phyloP scores from a whole-genome alignment of 2,797 vertebrate genomes.

The Bradypus variegatus region DNA sequence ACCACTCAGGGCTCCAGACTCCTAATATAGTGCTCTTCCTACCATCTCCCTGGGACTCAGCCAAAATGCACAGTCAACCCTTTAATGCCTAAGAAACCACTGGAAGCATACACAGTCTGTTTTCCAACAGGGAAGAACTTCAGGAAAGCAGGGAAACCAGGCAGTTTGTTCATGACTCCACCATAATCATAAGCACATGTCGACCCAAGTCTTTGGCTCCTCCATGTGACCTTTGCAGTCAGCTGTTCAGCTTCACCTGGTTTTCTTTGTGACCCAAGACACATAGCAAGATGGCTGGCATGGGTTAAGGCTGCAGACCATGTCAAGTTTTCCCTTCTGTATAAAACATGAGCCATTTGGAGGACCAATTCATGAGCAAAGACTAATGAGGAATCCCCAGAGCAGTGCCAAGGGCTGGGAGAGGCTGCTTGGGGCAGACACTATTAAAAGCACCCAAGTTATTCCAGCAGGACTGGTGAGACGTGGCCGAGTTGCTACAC shows the following conservation, averaged over 20 bases:
- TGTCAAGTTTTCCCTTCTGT: background rate
- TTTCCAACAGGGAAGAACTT: background rate
- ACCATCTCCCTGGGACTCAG: background rate
- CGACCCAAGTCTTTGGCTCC: background rate
- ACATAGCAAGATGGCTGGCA: conserved; percentile 2
- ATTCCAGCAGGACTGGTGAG: accelerated
- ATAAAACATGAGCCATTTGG: background rate
- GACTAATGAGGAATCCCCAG: background rate
- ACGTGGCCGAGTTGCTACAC: background rate
- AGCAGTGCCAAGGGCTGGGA: background rate
- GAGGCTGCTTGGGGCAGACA: background rate
- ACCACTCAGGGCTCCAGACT: background rate
- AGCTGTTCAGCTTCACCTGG: background rate
- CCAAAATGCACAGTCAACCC: background rate
- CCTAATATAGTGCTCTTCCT: background rate
- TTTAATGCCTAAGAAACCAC: background rate
- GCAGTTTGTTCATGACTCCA: accelerated
- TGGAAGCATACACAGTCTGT: background rate
- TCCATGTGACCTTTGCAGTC: background rate
- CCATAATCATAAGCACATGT: accelerated
- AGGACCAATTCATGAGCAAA: background rate
- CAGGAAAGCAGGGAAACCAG: background rate
- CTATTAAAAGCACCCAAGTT: accelerated
- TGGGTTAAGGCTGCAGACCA: background rate
- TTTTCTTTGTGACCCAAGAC: background rate